Conservation (phyloP, 2,888 invertebrate genomes). For the Nymphalis urticae region DNA sequence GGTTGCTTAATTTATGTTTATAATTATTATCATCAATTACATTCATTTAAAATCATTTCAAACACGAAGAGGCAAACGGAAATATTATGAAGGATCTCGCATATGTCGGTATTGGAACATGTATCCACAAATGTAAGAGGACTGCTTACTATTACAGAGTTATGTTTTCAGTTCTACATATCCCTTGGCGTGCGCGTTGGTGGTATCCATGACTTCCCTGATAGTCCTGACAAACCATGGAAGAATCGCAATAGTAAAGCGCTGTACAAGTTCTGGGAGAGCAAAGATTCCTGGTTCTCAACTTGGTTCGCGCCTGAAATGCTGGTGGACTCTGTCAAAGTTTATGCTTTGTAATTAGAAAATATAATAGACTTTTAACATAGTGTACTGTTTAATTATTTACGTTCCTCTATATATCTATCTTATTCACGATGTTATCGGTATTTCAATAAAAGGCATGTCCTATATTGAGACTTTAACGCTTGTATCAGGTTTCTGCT, state of each 20-base stretch:
- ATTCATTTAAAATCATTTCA: too few species aligned
- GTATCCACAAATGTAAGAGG: too few species aligned
- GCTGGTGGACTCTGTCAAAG: slow-evolving; percentile 82
- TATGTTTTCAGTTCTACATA: slow-evolving; percentile 84
- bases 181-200: slow-evolving; percentile 91
- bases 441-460: neutral
- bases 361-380: slow-evolving; percentile 9
- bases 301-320: slow-evolving; percentile 84
- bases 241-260: slow-evolving; percentile 84
- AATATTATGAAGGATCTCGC: too few species aligned
- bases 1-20: too few species aligned
- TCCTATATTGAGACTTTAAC: too few species aligned
- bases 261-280: slow-evolving; percentile 84
- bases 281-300: slow-evolving; percentile 78
- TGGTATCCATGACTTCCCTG: slow-evolving; percentile 87
- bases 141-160: too few species aligned
- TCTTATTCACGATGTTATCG: neutral
- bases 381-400: neutral
- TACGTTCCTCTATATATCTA: neutral
- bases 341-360: slow-evolving; percentile 74
- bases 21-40: too few species aligned
- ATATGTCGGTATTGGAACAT: too few species aligned
- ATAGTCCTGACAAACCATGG: slow-evolving; percentile 88
- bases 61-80: too few species aligned
- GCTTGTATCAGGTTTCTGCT: too few species aligned